Evolutionary conservation across 2,797 vertebrate genomes (phyloP).

Genomic region (Helostoma temminkii): DNA sequence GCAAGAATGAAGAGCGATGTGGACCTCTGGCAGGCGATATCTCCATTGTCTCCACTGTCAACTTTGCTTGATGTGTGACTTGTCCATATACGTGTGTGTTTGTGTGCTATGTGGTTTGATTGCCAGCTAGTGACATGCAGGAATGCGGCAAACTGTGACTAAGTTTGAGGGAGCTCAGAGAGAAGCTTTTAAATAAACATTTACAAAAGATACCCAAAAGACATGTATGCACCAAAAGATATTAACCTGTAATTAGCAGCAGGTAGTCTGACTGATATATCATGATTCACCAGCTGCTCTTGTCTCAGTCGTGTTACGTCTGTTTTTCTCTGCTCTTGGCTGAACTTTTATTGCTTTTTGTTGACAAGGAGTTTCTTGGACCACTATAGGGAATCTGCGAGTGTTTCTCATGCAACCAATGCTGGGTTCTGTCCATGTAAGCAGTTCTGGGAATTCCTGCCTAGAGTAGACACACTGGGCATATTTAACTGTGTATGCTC

Average conservation of each 20-base stretch:
- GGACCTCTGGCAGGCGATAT: conserved; percentile 68
- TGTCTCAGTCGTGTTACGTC: conserved; percentile 28
- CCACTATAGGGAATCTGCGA: conserved; percentile 43
- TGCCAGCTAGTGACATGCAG: conserved; percentile 42
- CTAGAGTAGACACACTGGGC: conserved; percentile 40
- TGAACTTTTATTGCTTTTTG: conserved; percentile 48
- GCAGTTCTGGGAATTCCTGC: conserved; percentile 58
- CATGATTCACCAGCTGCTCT: conserved; percentile 26
- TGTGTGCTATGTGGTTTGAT: conserved; percentile 41
- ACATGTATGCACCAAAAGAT: conserved; percentile 1
- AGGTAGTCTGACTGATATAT: conserved; percentile 39
- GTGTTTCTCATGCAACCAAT: conserved; percentile 53
- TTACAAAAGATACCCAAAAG: conserved; percentile 30
- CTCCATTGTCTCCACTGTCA: conserved; percentile 73
- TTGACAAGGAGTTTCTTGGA: conserved; percentile 50
- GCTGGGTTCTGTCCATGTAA: conserved; percentile 47
- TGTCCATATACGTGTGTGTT: conserved; percentile 20
- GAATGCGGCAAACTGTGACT: conserved; percentile 58
- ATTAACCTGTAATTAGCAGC: conserved; percentile 23
- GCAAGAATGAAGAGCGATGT: conserved; percentile 50
- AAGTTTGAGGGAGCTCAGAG: conserved; percentile 44
- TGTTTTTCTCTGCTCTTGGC: conserved; percentile 48
- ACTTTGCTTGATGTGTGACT: conserved; percentile 59
- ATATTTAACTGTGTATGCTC: conserved; percentile 27
- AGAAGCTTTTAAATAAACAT: conserved; percentile 50